These are phyloP conservation scores for Hoplostethus mediterraneus DNA, from an alignment of 2,797 vertebrate species.

Conservation along the genomic window DNA sequence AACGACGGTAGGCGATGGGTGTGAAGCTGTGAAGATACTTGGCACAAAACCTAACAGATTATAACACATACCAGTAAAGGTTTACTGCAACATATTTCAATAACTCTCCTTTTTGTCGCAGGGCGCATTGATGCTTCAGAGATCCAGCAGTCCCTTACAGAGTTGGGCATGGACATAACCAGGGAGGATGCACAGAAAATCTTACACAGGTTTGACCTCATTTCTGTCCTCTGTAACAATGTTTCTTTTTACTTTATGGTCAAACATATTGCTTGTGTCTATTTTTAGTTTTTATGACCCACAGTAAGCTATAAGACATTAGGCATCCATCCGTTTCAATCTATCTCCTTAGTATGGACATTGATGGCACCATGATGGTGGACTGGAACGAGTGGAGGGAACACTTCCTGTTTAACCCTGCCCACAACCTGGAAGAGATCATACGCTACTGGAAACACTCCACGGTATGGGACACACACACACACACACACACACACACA, in stretches of 20 bases:
- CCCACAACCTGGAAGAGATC: slow-evolving; percentile 92
- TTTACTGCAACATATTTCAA: slow-evolving; percentile 37
- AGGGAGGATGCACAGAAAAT: slow-evolving; percentile 89
- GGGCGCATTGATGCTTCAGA: slow-evolving; percentile 94
- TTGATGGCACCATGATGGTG: slow-evolving; percentile 93
- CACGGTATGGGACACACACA: slow-evolving; percentile 78
- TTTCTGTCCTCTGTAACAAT: background rate
- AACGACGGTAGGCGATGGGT: slow-evolving; percentile 86
- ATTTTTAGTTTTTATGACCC: background rate
- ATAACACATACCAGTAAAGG: slow-evolving; percentile 1
- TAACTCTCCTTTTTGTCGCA: slow-evolving; percentile 59
- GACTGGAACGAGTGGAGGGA: slow-evolving; percentile 98
- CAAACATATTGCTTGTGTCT: background rate
- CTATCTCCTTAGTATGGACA: slow-evolving; percentile 89
- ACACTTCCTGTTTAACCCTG: slow-evolving; percentile 94
- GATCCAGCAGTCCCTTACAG: slow-evolving; percentile 91
- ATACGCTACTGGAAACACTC: slow-evolving; percentile 96
- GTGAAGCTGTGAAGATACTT: background rate
- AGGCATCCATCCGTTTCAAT: slow-evolving; percentile 1
- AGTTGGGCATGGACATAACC: slow-evolving; percentile 89
- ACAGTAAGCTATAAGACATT: background rate
- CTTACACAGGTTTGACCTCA: slow-evolving; percentile 86
- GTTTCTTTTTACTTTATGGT: background rate
- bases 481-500: slow-evolving; percentile 1
- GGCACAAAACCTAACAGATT: background rate